Evolutionary conservation across 2,113 vertebrate species (phyloP), one percentile per base, ranked within the genome.

Genomic region (Neolamprologus modestus): DNA sequence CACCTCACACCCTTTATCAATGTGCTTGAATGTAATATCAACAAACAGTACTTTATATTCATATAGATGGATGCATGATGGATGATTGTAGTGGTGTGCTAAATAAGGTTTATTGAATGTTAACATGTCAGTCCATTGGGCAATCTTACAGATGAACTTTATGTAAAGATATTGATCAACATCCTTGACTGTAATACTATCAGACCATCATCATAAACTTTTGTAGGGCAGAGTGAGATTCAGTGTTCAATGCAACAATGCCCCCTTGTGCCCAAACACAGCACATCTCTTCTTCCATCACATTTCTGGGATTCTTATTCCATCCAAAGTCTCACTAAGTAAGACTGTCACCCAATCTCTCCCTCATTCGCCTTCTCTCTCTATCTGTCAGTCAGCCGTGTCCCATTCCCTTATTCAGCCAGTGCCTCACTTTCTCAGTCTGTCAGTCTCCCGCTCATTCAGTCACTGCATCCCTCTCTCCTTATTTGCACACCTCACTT

Each of bases 311-410:
- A 81, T 89, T 91, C 37, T 47, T 50, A 83, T 85, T 82, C 86
- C 21, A n/a, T 71, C 55, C 76, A 71, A 17, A 37, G 86, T 87
- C 82, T 91, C 85, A 40, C 87, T 92, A 92, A 94, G 90, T 91
- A 92, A 94, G 84, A 94, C 63, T 92, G 89, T 90, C 92, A 94
- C 59, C 87, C 88, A 91, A 92, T 91, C 88, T 83, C 91, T 86
- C 90, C 8, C 81, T 89, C 68, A 54, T 85, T 89, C 84, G 45
- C 83, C 47, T 52, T 82, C 86, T 89, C 81, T 84, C 92, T 92
- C 84, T 82, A 9, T 83, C 86, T 78, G 92, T 92, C 93, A 90
- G 55, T 94, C 92, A 93, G 81, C 88, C 73, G 35, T 91, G 90
- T 92, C 90, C 85, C 73, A 61, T 92, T 92, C 88, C 71, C 91